Evolutionary conservation across 2,888 invertebrate species (phyloP).

Genomic region (Junonia oenone): DNA sequence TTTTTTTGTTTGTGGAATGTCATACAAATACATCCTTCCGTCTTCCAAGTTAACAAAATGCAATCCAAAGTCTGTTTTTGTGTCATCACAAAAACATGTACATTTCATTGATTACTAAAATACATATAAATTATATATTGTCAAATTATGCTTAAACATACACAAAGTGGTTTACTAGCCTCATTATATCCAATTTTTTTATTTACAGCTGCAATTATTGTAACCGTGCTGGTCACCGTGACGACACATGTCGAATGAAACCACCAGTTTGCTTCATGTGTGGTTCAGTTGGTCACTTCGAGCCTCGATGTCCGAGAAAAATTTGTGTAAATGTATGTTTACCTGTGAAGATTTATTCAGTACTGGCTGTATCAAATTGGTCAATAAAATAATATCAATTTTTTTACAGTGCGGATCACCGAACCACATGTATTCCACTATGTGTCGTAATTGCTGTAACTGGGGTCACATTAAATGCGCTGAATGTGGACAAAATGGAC

Average conservation of each 20-base stretch:
- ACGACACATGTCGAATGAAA: conserved; percentile 77
- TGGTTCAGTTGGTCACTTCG: conserved; percentile 82
- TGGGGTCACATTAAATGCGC: conserved; percentile 73
- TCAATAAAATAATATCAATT: not conserved
- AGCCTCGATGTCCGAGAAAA: conserved; percentile 83
- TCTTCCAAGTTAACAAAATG: no score
- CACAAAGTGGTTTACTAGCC: no score
- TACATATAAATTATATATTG: no score
- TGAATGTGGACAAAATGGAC: conserved; percentile 82
- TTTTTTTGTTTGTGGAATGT: no score
- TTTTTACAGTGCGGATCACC: conserved; percentile 83
- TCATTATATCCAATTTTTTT: not conserved
- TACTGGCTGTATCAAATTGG: not conserved
- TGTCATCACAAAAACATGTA: no score
- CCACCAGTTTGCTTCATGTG: conserved; percentile 83
- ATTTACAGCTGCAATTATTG: conserved; percentile 82
- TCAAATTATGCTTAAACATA: no score
- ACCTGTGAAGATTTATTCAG: not conserved
- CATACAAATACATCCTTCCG: no score
- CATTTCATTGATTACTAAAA: no score
- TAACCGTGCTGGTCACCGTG: conserved; percentile 81
- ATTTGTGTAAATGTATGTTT: conserved; percentile 84
- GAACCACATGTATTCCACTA: conserved; percentile 76
- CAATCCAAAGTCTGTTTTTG: no score
- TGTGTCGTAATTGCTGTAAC: conserved; percentile 80